A percentile compares a stretch with the other conserved stretches of the same genome.
Conservation (phyloP, 2,888 invertebrate genomes). For the Drosophila ustulata region DNA sequence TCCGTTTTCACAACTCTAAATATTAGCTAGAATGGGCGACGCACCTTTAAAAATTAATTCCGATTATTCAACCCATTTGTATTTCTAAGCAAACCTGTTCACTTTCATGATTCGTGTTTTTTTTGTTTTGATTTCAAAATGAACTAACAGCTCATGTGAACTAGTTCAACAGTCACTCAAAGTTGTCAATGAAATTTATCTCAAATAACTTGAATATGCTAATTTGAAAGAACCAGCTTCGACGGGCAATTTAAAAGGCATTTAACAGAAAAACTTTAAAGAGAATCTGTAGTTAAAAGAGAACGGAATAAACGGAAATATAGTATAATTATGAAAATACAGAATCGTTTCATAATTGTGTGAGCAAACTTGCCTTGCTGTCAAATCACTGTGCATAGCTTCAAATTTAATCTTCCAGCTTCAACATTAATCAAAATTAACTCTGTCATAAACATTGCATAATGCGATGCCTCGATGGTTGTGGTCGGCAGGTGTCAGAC, state of each 20-base stretch:
- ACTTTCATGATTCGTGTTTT: background rate
- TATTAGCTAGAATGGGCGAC: background rate
- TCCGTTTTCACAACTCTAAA: constrained; percentile 7
- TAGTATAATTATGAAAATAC: constrained; percentile 2
- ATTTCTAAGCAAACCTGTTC: background rate
- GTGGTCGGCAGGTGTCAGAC: constrained; percentile 42
- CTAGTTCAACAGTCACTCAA: constrained; percentile 14
- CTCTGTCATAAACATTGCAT: constrained; percentile 37
- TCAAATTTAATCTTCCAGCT: background rate
- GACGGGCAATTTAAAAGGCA: background rate
- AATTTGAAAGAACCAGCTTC: constrained; percentile 2
- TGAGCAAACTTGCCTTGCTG: constrained; percentile 6
- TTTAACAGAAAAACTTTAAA: background rate
- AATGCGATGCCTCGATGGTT: constrained; percentile 22
- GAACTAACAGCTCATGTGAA: background rate
- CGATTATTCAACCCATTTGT: background rate
- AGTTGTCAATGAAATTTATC: background rate
- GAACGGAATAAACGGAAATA: constrained; percentile 1
- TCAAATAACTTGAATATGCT: background rate
- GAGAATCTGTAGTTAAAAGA: no score
- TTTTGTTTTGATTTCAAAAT: background rate
- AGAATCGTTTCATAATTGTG: constrained; percentile 16
- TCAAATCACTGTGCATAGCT: constrained; percentile 10
- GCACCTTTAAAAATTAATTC: background rate
- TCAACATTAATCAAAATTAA: constrained; percentile 45